Evolutionary conservation across 2,113 vertebrate genomes (phyloP), one percentile per base, ranked within the genome.

Genomic region (Mesoclemmys tuberculata): DNA sequence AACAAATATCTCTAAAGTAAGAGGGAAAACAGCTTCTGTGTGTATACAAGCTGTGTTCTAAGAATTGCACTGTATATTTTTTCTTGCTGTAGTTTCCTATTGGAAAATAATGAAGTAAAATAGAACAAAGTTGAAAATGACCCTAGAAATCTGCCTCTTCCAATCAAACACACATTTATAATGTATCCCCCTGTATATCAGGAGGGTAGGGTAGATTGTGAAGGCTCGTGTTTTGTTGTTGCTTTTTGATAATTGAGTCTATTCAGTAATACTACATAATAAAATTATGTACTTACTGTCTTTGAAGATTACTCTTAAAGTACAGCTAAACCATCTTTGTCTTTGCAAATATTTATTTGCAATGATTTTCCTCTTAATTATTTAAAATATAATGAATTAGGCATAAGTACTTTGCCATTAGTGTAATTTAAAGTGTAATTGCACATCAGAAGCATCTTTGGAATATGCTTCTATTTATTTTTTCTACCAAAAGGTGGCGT

Each of bases 401-500:
- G 90, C 91, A 54, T 93, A 96, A 96, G 85, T 91, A 95, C 94
- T 89, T 98, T 92, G 94, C 94, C 84, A 93, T 98, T 96, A 95
- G 90, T 92, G 90, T 96, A 96, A 98, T 98, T 95, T 96, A 93
- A 97, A 97, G 89, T 90, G 89, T 97, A 97, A 97, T 97, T 89
- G 95, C 95, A 84, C 27, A 41, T 89, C 82, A 82, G 95, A 83
- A 95, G 96, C 89, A 82, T 93, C 51, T 89, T 89, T 82, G 55
- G 89, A 85, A 89, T 74, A 89, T 46, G 92, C 77, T 92, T 92
- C 96, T 94, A 93, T 97, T 97, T 96, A 38, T 13, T 85, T 93
- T 89, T 97, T 85, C 55, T 38, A 94, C 96, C 98, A 96, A 97
- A 97, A 98, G 98, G 97, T 98, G 98, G 98, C 98, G 97, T 98